Evolutionary conservation across 1,140 invertebrate species (phyloP), one percentile per base, ranked within the genome.

Genomic region (Druon quercuslanigerum): DNA sequence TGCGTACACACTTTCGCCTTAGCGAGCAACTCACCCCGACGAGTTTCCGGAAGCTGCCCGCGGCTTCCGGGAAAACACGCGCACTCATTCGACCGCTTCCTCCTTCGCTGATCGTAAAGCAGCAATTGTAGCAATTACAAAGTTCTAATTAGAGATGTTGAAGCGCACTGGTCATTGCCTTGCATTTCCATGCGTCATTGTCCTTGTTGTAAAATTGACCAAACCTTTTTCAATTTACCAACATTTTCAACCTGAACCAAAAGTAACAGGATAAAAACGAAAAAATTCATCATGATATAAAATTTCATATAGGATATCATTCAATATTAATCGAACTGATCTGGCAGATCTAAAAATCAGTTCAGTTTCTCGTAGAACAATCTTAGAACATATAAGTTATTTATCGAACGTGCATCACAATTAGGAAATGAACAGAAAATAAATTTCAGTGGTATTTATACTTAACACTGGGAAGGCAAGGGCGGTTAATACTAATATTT

Each of bases 61-160:
- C 78, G 78, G 83, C 80, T 83, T 86, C 79, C 83, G 81, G 75
- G 40, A 80, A 79, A 76, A 78, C 71, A 72, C 79, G 79, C 25
- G 74, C 73, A 76, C 73, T 79, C 74, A 73, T 81, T 81, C 66
- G 52, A 60, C n/a, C 52, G 46, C 73, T 70, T 56, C 75, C 76
- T 78, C 75, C 73, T 71, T 72, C 20, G 46, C 78, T 46, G 40
- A 46, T 75, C 72, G 66, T 20, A 50, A 76, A 72, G 78, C 57
- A 71, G 72, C 12, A 50, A 54, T 16, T 11, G 40, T 46, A 46
- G 40, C 40, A 46, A 46, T 46, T 46, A 46, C 40, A 46, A 46
- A 46, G 40, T 46, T 46, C 40, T 46, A 46, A 46, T 46, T 46
- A 46, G 40, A 46, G 40, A 46, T 46, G 40, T 46, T 46, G 40